A percentile compares a stretch with the other conserved stretches of the same genome.
Conservation (phyloP, 2,888 invertebrate genomes). For the Nezara viridula region DNA sequence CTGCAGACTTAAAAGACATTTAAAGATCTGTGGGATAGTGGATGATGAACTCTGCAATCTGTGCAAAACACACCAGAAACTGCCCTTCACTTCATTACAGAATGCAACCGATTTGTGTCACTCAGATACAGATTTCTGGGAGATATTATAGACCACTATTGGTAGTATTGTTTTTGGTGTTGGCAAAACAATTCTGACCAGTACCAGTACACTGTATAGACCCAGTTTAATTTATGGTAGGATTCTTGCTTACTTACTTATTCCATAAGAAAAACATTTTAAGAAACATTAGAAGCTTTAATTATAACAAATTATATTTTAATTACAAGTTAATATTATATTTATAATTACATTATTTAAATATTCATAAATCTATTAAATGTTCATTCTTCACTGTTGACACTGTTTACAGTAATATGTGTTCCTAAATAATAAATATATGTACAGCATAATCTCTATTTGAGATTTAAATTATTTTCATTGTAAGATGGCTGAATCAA, state of each 20-base stretch:
- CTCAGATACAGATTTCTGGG: no score
- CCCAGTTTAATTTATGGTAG: not conserved
- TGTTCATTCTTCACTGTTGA: not conserved
- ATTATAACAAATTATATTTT: not conserved
- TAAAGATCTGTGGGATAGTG: no score
- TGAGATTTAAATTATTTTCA: not conserved
- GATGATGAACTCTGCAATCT: no score
- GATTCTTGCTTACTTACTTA: not conserved
- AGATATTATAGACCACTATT: no score
- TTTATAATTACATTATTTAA: constrained; percentile 11
- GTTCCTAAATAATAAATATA: not conserved
- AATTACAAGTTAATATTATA: not conserved
- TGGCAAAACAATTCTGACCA: no score
- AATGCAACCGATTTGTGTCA: no score
- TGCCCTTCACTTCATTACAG: no score
- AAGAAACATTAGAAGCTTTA: not conserved
- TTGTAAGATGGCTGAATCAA: not conserved
- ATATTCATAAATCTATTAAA: no score
- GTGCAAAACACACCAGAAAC: no score
- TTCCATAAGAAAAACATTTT: not conserved
- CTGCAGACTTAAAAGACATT: no score
- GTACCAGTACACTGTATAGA: no score
- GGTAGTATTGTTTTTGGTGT: no score
- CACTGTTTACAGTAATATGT: not conserved
- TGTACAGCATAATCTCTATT: not conserved